Evolutionary conservation across 30 jellyfish, hydroid and myxozoan genomes (phyloP).

Genomic region (Hydra vulgaris): DNA sequence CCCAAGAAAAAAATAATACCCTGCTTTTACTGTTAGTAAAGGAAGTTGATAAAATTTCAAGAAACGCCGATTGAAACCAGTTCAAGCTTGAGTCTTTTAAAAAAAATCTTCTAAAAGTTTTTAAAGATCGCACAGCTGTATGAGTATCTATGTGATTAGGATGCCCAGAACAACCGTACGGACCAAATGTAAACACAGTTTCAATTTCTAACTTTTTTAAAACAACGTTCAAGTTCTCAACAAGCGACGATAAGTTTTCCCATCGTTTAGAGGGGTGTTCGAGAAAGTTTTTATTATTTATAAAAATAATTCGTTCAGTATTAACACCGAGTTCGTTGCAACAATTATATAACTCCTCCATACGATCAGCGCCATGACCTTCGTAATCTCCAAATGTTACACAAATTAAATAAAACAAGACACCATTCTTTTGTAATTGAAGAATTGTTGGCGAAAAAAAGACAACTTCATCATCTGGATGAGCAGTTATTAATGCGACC

Average conservation of each 20-base stretch:
- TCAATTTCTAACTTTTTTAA: neutral
- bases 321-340: slow-evolving; percentile 32
- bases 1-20: neutral
- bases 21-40: neutral
- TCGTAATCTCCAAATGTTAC: slow-evolving; percentile 45
- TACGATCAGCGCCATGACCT: slow-evolving; percentile 42
- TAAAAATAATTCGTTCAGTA: slow-evolving; percentile 11
- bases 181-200: slow-evolving; percentile 38
- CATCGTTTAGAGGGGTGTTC: slow-evolving; percentile 44
- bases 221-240: neutral
- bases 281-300: slow-evolving; percentile 26
- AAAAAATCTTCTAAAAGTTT: neutral
- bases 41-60: neutral
- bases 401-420: slow-evolving; percentile 30
- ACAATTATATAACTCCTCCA: slow-evolving; percentile 30
- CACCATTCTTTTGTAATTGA: neutral
- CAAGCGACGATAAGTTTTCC: slow-evolving; percentile 28
- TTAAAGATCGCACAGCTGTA: slow-evolving; percentile 8
- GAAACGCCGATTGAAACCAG: neutral
- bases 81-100: neutral
- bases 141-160: slow-evolving; percentile 36
- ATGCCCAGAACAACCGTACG: slow-evolving; percentile 58
- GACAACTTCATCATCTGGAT: slow-evolving; percentile 85
- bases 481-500: slow-evolving; percentile 49
- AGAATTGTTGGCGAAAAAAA: slow-evolving; percentile 58